Evolutionary conservation across 2,113 vertebrate genomes (phyloP), one percentile per base, ranked within the genome.

Genomic region (Siniperca knerii): DNA sequence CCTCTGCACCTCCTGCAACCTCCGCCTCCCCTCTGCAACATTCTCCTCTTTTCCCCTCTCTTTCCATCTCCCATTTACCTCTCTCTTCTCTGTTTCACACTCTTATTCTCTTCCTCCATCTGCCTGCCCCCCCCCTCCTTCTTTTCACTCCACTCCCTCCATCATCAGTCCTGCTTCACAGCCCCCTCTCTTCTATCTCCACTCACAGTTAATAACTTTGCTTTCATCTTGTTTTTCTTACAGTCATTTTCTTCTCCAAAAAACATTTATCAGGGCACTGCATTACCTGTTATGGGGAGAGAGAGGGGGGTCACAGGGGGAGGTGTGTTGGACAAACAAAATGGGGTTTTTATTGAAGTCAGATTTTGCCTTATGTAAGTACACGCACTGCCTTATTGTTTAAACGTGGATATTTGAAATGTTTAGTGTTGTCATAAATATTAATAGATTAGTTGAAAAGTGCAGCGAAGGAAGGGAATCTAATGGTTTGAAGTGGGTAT

Each of bases 381-480:
- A 85, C 91, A 88, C 72, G 54, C 84, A 66, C 77, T 88, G 75
- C 83, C 90, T 96, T 95, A 94, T 95, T 94, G 95, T 95, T 94
- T 95, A 93, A 95, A 94, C 72, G 82, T 91, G 84, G 91, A 91
- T 89, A 93, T 95, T 96, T 90, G 81, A 95, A 95, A 95, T 96
- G 94, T 96, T 96, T 96, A 95, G 95, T 89, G 90, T 95, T 94
- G 93, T 95, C 95, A 96, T 96, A 95, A 96, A 96, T 96, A 96
- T 96, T 95, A 96, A 96, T 96, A 94, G 94, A 94, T 94, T 92
- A 91, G 93, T 94, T 93, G 93, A 93, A 95, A 94, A 95, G 93
- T 93, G 90, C 90, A 90, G 90, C 40, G 61, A 92, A 93, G 90
- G 92, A 94, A 90, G 90, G 87, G 85, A 91, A 92, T 92, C 90